Conservation (phyloP, 2,888 invertebrate genomes). For the Scaptomyza polygonia region DNA sequence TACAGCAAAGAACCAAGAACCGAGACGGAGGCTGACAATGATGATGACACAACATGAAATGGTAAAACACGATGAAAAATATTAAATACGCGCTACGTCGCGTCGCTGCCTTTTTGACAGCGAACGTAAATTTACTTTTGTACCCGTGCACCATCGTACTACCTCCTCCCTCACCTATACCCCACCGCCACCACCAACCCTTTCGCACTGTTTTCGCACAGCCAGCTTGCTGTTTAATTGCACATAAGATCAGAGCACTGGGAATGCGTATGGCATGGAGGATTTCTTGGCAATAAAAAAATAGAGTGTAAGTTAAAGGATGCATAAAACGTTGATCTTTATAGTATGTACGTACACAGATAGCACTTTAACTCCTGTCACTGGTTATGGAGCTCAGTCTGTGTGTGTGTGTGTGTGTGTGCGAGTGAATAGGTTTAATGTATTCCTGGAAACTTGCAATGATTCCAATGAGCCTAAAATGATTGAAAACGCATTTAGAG, state of each 20-base stretch:
- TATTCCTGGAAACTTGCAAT: constrained; percentile 43
- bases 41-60: constrained; percentile 83
- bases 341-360: constrained; percentile 41
- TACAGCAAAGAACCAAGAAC: constrained; percentile 1
- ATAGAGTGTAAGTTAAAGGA: constrained; percentile 81
- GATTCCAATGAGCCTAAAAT: constrained; percentile 7
- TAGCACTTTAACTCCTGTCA: constrained; percentile 43
- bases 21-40: constrained; percentile 64
- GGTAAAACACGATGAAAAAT: constrained; percentile 83
- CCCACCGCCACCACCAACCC: not conserved
- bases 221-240: constrained; percentile 66
- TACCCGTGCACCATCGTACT: constrained; percentile 18
- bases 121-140: constrained; percentile 83
- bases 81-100: constrained; percentile 77
- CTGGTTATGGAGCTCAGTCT: constrained; percentile 26
- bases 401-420: constrained; percentile 2
- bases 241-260: constrained; percentile 60
- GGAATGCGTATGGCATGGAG: constrained; percentile 41
- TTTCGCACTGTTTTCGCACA: constrained; percentile 3
- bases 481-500: not conserved
- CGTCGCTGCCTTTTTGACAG: constrained; percentile 82
- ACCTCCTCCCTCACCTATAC: not conserved
- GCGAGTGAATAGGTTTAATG: constrained; percentile 34
- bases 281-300: constrained; percentile 82
- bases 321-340: constrained; percentile 81